Base-by-base conservation (phyloP, 2,888 invertebrate genomes). In the Rhingia rostrata region DNA sequence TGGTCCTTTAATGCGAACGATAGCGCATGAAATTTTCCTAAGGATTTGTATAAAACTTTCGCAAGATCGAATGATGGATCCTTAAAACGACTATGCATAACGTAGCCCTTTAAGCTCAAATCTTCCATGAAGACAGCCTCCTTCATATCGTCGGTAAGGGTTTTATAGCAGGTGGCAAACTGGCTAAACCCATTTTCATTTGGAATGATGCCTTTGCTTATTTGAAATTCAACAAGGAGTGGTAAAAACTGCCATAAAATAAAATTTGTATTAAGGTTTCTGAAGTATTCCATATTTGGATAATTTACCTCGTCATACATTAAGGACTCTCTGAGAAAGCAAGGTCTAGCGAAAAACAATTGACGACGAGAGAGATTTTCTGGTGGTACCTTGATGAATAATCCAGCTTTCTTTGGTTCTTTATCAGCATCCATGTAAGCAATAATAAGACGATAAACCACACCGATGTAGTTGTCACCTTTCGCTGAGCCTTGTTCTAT, bases 51-150 rank as follows among this genome's bases (percentile, higher is more conserved):
- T 3, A 92, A 90, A 9, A 89, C 86, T 14, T 89, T 89, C 3
- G 92, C 90, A 85, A 91, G 89, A 4, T 92, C 90, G 4, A 89
- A 73, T 6, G 90, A 88, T 0, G 93, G 81, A 0, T 90, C 90
- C 35, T 90, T 88, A 45, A 91, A 90, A 66, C 93, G 90, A 77
- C 92, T 91, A 54, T 89, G 91, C 91, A 93, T 92, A 14, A 88
- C 86, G 86, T 91, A 93, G 7, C 91, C 91, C 33, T 88, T 87
- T n/a, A 88, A 82, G 66, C 89, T 88, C 30, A 93, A 87, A 87
- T 93, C 93, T 87, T 92, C 92, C 90, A 93, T 90, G 22, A 92
- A 91, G 12, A 93, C 92, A 12, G 92, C 90, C 86, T 93, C 92
- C 49, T 90, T 86, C 47, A 88, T 88, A 9, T 92, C 92, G 0